Conservation (phyloP, 2,888 invertebrate genomes). For the Leistus spinibarbis region DNA sequence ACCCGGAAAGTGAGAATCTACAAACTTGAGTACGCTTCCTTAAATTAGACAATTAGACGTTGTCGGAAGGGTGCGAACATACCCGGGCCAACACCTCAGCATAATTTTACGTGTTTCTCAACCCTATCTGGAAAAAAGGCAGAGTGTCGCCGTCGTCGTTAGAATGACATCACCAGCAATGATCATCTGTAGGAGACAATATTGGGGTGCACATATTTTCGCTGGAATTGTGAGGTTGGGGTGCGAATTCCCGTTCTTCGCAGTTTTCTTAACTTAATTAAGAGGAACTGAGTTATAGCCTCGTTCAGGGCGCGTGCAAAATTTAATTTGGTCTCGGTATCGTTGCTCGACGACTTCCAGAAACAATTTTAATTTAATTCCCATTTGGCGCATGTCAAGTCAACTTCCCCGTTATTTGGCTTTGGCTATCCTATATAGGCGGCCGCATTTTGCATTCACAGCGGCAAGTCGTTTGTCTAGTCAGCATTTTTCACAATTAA, state of each 20-base stretch:
- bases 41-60: slow-evolving; percentile 30
- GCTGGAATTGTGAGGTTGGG: neutral
- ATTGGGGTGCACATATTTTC: neutral
- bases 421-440: neutral
- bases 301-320: slow-evolving; percentile 38
- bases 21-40: slow-evolving; percentile 5
- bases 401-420: neutral
- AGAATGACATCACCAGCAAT: neutral
- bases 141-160: neutral
- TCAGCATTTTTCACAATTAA: neutral
- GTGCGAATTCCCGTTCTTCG: slow-evolving; percentile 6
- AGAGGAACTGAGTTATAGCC: slow-evolving; percentile 47
- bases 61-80: slow-evolving; percentile 19
- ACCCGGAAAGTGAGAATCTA: slow-evolving; percentile 22
- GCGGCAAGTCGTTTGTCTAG: neutral
- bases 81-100: neutral
- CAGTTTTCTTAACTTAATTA: slow-evolving; percentile 51
- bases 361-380: slow-evolving; percentile 35
- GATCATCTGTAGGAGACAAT: neutral
- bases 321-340: slow-evolving; percentile 30
- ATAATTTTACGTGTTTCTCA: neutral
- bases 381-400: slow-evolving; percentile 26
- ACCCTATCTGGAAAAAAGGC: neutral
- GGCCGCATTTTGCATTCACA: neutral
- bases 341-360: slow-evolving; percentile 9